phyloP scores from a whole-genome alignment of 2,797 vertebrate species.

The Crenuchus spilurus region DNA sequence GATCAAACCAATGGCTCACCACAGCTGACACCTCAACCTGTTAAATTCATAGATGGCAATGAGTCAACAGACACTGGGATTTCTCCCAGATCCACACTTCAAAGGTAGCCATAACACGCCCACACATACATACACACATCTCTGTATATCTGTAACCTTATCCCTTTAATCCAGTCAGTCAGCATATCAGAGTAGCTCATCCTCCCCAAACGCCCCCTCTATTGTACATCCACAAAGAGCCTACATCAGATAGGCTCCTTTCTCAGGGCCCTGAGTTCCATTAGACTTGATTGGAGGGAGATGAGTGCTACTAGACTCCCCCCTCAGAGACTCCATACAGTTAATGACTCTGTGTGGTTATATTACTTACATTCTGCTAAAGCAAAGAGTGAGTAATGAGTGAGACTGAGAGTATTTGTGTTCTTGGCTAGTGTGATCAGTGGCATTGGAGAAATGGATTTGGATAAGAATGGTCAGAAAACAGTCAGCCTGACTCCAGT shows the following conservation, averaged over 20 bases:
- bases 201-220: slow-evolving; percentile 18
- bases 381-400: slow-evolving; percentile 4
- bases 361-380: slow-evolving; percentile 15
- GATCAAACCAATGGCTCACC: slow-evolving; percentile 67
- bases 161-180: slow-evolving; percentile 9
- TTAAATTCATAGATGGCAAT: slow-evolving; percentile 58
- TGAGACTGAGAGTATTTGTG: slow-evolving; percentile 33
- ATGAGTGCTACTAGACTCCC: slow-evolving; percentile 39
- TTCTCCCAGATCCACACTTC: slow-evolving; percentile 84
- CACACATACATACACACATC: not conserved
- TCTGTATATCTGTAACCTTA: not conserved
- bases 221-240: slow-evolving; percentile 40
- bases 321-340: slow-evolving; percentile 23
- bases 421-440: slow-evolving; percentile 84
- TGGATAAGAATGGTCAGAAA: slow-evolving; percentile 72
- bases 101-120: slow-evolving; percentile 77
- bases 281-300: slow-evolving; percentile 11
- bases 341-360: not conserved
- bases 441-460: slow-evolving; percentile 89
- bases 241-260: slow-evolving; percentile 27
- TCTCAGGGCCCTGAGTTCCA: slow-evolving; percentile 34
- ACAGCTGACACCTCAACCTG: slow-evolving; percentile 49
- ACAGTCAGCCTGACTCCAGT: not conserved
- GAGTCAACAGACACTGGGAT: slow-evolving; percentile 63
- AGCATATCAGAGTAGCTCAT: slow-evolving; percentile 17